Evolutionary conservation across 1,140 invertebrate genomes (phyloP).

Genomic region (Neuroterus valhalla): DNA sequence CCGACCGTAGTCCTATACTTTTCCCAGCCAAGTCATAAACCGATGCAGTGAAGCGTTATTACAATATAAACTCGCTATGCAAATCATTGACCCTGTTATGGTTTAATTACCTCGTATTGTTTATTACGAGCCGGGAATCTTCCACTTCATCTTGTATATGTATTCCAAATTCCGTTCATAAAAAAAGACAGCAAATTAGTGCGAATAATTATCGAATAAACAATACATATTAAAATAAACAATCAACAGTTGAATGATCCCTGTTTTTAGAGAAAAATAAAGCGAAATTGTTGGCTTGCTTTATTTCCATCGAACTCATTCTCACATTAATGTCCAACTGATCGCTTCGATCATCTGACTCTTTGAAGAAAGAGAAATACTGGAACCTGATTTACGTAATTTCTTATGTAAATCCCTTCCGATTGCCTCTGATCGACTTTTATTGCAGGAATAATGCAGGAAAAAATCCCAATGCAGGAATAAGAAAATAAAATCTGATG

Average conservation of each 20-base stretch:
- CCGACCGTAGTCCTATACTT: conserved; percentile 4
- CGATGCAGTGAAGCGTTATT: neutral
- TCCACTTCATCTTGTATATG: too few species aligned
- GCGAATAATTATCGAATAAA: too few species aligned
- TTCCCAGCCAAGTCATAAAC: neutral
- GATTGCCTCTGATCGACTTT: neutral
- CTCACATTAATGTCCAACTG: too few species aligned
- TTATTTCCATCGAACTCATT: too few species aligned
- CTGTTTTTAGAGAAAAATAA: too few species aligned
- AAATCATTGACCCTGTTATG: neutral
- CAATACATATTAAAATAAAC: too few species aligned
- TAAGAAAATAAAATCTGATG: neutral
- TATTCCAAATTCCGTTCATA: too few species aligned
- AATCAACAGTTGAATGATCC: too few species aligned
- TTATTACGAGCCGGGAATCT: neutral
- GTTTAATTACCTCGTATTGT: conserved; percentile 9
- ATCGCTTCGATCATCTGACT: neutral
- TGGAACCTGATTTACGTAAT: neutral
- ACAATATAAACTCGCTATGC: neutral
- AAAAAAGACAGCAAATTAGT: too few species aligned
- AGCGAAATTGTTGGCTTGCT: too few species aligned
- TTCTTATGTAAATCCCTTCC: neutral
- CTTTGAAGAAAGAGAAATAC: neutral
- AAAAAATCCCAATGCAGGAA: neutral
- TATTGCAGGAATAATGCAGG: neutral